A percentile compares a stretch with the other conserved stretches of the same genome.
These are phyloP conservation scores for Drosophila ambigua DNA, from an alignment of 1,140 invertebrate genomes.

Conservation along the genomic window DNA sequence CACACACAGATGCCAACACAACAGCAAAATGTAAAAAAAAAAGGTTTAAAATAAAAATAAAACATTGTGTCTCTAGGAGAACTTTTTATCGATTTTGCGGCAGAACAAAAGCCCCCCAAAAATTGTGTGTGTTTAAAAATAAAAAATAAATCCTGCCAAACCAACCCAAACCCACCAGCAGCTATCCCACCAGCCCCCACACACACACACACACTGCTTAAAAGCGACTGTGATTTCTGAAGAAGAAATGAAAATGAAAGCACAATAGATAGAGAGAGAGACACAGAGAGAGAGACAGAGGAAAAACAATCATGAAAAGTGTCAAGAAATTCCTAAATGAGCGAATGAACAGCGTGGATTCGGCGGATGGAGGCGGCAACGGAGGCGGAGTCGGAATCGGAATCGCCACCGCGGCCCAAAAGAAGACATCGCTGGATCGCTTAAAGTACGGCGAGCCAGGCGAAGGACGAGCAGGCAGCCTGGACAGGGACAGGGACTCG, in stretches of 20 bases:
- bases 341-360: conserved; percentile 78
- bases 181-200: neutral
- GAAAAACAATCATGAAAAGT: conserved; percentile 68
- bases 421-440: conserved; percentile 60
- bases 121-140: conserved; percentile 47
- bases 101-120: conserved; percentile 39
- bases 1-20: conserved; percentile 16
- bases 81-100: conserved; percentile 49
- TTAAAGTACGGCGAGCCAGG: conserved; percentile 42
- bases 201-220: neutral
- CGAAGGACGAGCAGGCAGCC: conserved; percentile 4
- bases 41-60: conserved; percentile 46
- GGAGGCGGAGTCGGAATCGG: conserved; percentile 2
- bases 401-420: neutral
- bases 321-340: conserved; percentile 82
- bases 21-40: conserved; percentile 13
- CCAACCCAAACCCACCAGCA: neutral
- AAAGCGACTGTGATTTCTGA: conserved; percentile 34
- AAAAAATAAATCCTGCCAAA: conserved; percentile 17
- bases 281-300: neutral
- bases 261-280: conserved; percentile 1
- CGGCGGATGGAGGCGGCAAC: conserved; percentile 28
- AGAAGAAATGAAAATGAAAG: conserved; percentile 39
- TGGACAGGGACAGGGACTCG: conserved; percentile 21
- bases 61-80: conserved; percentile 40